phyloP scores from a whole-genome alignment of 2,888 invertebrate species.

The Phaonia tiefii region DNA sequence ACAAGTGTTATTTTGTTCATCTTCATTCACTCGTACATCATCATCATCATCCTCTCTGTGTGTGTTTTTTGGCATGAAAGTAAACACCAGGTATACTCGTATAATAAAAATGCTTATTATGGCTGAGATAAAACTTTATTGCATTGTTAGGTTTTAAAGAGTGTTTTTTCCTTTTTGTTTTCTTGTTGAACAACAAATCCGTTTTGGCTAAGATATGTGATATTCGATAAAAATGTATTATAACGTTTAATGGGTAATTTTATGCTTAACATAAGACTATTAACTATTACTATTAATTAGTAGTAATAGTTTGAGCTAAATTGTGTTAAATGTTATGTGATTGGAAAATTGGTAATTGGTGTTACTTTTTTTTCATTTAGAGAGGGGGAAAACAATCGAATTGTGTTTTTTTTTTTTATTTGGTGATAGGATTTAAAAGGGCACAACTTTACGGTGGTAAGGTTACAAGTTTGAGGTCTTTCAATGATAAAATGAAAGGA shows the following conservation, averaged over 20 bases:
- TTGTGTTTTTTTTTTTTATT: no score
- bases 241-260: constrained; percentile 29
- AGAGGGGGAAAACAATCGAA: no score
- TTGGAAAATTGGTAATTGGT: no score
- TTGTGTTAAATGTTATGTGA: no score
- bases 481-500: no score
- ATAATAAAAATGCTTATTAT: neutral
- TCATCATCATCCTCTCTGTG: neutral
- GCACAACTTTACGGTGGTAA: no score
- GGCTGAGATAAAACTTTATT: constrained; percentile 29
- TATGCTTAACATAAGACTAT: constrained; percentile 3
- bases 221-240: neutral
- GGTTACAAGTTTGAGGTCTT: no score
- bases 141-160: constrained; percentile 2
- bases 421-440: no score
- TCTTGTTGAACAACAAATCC: no score
- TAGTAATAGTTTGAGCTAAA: neutral
- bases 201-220: neutral
- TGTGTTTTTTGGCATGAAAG: neutral
- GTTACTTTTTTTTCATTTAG: no score
- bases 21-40: no score
- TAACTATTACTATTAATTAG: neutral
- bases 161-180: neutral
- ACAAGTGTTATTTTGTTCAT: constrained; percentile 23
- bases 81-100: no score